Evolutionary conservation across 2,797 vertebrate species (phyloP).

Genomic region (Pteronotus mesoamericanus): DNA sequence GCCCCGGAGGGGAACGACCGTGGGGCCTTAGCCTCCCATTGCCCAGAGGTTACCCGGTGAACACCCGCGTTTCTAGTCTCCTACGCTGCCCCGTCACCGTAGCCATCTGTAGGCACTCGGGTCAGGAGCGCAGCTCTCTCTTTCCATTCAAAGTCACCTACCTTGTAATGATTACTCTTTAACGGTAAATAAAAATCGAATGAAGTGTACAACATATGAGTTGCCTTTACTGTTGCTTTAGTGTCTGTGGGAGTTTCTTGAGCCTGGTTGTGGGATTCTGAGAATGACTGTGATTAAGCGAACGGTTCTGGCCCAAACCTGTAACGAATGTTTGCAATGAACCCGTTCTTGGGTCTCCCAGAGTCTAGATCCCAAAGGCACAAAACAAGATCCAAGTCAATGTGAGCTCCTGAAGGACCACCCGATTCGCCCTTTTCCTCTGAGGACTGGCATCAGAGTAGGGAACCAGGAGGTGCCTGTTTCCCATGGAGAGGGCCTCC

Average conservation of each 20-base stretch:
- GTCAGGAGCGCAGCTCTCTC: too few relatives aligned
- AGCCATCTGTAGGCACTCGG: accelerated
- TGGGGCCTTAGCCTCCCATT: neutral
- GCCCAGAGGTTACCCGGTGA: neutral
- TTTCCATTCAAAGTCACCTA: neutral
- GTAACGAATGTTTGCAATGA: neutral
- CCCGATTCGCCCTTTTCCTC: neutral
- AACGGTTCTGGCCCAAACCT: neutral
- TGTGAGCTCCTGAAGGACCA: neutral
- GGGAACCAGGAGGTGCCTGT: neutral
- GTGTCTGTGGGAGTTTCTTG: neutral
- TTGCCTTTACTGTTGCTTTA: neutral
- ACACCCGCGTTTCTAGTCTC: neutral
- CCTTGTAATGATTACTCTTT: neutral
- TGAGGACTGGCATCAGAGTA: neutral
- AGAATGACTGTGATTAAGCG: neutral
- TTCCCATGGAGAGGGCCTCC: neutral
- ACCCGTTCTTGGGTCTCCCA: neutral
- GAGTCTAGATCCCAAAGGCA: neutral
- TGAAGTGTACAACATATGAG: neutral
- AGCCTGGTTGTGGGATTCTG: neutral
- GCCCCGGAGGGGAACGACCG: neutral
- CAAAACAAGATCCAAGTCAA: neutral
- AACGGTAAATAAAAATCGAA: neutral
- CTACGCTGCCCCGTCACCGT: neutral